Base-by-base conservation (phyloP, 2,888 invertebrate species). In the Caenorhabditis wallacei region DNA sequence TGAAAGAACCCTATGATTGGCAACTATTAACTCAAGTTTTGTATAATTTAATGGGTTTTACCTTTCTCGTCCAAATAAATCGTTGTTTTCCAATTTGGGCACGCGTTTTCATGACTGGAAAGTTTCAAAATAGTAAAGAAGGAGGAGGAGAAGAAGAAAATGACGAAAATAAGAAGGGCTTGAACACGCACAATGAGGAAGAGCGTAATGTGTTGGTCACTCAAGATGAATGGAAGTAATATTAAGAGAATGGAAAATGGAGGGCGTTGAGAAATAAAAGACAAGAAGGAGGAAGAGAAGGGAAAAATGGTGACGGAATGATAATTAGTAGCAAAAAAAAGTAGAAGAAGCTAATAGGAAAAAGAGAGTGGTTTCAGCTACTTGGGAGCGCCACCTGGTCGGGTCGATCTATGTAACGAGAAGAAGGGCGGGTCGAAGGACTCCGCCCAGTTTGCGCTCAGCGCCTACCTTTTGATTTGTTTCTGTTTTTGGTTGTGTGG, bases 41-140 rank as follows among this genome's bases (percentile, higher is more conserved):
- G 57, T 37, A 37, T 59, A 18, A 26, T 43, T 11, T 3, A 18
- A 35, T 18, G 26, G 13, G 35, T 40, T 37, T 61, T 80, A 89
- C 89, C 88, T 89, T 89, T 70, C 80, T 83, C 11, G 88, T 89
- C 87, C 88, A 88, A 46, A 66, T 68, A 69, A 88, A 88, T 43
- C 80, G 79, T 30, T 81, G 78, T 69, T 86, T 84, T 63, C 53
- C 66, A 59, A 71, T 66, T 68, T 82, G 76, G 26, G 82, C 82
- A n/a, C 82, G 75, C 51, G 76, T 79, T 69, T 71, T 72, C 80
- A 78, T 79, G 61, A 68, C 71, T 80, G 79, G 76, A 79, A 78
- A 43, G 11, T 40, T 13, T 10, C 16, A 10, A 59, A 18, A 40
- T 43, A 59, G 54, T 56, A 46, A 24, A 40, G n/a, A 74, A 40